Evolutionary conservation across 2,888 invertebrate genomes (phyloP).

Genomic region (Elmis aenea): DNA sequence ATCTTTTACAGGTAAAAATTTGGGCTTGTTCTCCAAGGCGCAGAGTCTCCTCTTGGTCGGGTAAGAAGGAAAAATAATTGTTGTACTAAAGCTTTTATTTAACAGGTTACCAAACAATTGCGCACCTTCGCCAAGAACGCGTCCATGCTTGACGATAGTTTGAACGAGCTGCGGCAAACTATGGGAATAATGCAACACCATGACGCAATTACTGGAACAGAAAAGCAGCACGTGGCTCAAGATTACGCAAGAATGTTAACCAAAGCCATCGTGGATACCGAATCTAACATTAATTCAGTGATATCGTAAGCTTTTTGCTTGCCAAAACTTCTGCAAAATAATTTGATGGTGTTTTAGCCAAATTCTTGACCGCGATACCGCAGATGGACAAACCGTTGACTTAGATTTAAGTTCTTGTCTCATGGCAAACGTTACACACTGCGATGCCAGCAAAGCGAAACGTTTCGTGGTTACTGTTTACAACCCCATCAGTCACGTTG

Average conservation of each 20-base stretch:
- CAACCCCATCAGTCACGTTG: slow-evolving; percentile 56
- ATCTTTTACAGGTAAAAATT: slow-evolving; percentile 53
- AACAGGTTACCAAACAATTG: slow-evolving; percentile 65
- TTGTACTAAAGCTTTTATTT: no score
- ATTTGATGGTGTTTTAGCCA: not conserved
- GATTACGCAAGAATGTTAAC: slow-evolving; percentile 78
- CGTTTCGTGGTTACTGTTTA: slow-evolving; percentile 56
- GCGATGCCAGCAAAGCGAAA: slow-evolving; percentile 50
- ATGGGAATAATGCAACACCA: slow-evolving; percentile 89
- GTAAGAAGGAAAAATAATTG: no score
- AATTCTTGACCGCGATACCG: slow-evolving; percentile 2
- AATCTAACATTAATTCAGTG: slow-evolving; percentile 2
- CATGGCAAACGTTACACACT: slow-evolving; percentile 58
- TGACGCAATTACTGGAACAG: slow-evolving; percentile 82
- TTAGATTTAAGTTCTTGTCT: slow-evolving; percentile 49
- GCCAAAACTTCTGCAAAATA: not conserved
- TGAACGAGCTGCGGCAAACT: slow-evolving; percentile 58
- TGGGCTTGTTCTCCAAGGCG: no score
- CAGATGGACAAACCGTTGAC: slow-evolving; percentile 1
- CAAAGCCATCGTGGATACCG: slow-evolving; percentile 58
- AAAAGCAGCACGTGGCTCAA: slow-evolving; percentile 75
- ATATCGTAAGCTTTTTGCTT: slow-evolving; percentile 10
- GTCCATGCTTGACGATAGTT: slow-evolving; percentile 37
- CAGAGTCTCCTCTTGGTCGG: no score
- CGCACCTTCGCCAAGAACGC: slow-evolving; percentile 51